Conservation (phyloP, 2,113 vertebrate species). For the Leptodactylus fuscus region DNA sequence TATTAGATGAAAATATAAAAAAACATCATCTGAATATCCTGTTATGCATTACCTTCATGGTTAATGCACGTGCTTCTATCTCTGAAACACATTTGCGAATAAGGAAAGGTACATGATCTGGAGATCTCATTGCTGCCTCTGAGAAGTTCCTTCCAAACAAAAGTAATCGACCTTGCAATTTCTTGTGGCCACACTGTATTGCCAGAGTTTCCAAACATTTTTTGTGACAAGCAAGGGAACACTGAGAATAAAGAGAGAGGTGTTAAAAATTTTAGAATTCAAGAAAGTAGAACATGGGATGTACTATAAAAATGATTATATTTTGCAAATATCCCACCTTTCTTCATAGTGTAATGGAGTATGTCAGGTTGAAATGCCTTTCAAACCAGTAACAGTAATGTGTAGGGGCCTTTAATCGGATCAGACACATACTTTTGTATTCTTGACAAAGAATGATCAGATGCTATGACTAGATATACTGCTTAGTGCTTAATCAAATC, state of each 20-base stretch:
- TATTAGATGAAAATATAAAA: background rate
- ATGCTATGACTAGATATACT: background rate
- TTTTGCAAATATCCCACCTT: too few species aligned
- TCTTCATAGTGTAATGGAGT: too few species aligned
- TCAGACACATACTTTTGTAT: too few species aligned
- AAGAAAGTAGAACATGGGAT: background rate
- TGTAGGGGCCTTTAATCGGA: too few species aligned
- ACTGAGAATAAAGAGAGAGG: conserved; percentile 71
- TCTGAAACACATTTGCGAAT: conserved; percentile 89
- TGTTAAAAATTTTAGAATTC: background rate
- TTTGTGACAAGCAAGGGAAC: conserved; percentile 94
- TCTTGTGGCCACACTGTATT: conserved; percentile 96
- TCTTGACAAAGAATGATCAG: background rate
- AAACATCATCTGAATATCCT: background rate
- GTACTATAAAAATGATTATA: too few species aligned
- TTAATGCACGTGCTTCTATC: conserved; percentile 89
- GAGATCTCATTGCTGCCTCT: conserved; percentile 71
- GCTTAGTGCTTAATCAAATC: background rate
- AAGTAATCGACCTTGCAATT: conserved; percentile 91
- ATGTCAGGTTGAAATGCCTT: too few species aligned
- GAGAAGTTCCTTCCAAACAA: conserved; percentile 90
- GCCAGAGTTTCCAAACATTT: conserved; percentile 95
- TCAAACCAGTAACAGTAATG: too few species aligned
- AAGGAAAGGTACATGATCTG: conserved; percentile 88
- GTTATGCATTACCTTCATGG: conserved; percentile 82